A percentile compares a stretch with the other conserved stretches of the same genome.
Conservation (phyloP, 2,113 vertebrate species). For the Azemiops feae region DNA sequence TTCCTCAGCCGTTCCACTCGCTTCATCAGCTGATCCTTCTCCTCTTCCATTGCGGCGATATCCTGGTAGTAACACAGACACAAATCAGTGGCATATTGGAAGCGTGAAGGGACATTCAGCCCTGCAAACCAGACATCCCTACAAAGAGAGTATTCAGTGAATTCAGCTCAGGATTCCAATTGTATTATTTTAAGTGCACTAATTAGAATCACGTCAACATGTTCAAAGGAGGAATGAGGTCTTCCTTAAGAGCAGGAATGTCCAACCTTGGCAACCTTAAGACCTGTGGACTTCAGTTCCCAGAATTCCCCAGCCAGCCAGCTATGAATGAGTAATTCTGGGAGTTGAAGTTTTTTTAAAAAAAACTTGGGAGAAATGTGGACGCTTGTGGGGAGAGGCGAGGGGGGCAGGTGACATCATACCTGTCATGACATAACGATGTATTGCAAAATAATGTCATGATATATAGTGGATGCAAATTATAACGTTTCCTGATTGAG, state of each 20-base stretch:
- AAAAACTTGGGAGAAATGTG: not conserved
- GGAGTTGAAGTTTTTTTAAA: not conserved
- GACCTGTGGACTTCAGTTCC: not conserved
- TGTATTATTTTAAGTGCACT: slow-evolving; percentile 11
- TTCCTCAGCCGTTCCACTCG: slow-evolving; percentile 94
- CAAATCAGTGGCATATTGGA: not conserved
- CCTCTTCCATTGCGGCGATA: slow-evolving; percentile 95
- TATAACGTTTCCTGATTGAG: too few relatives aligned
- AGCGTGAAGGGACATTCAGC: not conserved
- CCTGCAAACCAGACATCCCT: not conserved
- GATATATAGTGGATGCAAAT: too few relatives aligned
- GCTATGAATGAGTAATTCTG: not conserved
- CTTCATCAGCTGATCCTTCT: slow-evolving; percentile 94
- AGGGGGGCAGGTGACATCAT: too few relatives aligned
- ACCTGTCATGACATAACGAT: too few relatives aligned
- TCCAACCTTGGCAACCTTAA: not conserved
- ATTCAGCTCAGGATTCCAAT: slow-evolving; percentile 40
- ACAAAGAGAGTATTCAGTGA: not conserved
- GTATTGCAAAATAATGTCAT: too few relatives aligned
- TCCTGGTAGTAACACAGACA: slow-evolving; percentile 74
- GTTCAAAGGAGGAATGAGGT: not conserved
- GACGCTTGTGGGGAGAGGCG: too few relatives aligned
- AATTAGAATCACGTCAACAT: not conserved
- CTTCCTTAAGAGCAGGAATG: not conserved
- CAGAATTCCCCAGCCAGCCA: not conserved